Evolutionary conservation across 2,888 invertebrate species (phyloP).

Genomic region (Stenoptilia bipunctidactyla): DNA sequence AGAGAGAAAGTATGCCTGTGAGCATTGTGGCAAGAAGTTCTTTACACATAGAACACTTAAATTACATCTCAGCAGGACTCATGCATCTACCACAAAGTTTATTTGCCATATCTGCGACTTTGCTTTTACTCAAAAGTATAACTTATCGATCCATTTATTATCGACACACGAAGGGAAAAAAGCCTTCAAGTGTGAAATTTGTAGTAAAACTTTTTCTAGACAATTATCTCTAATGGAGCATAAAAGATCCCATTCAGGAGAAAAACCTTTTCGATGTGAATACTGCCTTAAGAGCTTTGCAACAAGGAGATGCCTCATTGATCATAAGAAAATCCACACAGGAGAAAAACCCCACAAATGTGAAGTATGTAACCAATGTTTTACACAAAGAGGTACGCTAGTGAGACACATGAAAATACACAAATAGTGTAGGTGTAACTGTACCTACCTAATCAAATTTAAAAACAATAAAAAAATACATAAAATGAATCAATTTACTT

Average conservation of each 20-base stretch:
- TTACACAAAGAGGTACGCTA: conserved; percentile 51
- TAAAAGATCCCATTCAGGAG: conserved; percentile 54
- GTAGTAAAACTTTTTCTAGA: conserved; percentile 41
- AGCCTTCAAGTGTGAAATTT: conserved; percentile 46
- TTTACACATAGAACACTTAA: conserved; percentile 38
- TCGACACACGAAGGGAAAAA: conserved; percentile 48
- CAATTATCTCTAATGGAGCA: conserved; percentile 42
- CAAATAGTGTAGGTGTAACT: too few relatives aligned
- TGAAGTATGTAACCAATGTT: conserved; percentile 43
- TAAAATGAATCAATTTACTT: not conserved
- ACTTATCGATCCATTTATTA: conserved; percentile 45
- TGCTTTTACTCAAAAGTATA: conserved; percentile 52
- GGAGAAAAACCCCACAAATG: conserved; percentile 57
- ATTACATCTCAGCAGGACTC: conserved; percentile 38
- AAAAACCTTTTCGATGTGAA: conserved; percentile 41
- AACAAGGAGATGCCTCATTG: conserved; percentile 41
- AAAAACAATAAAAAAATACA: not conserved
- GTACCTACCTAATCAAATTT: too few relatives aligned
- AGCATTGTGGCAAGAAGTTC: conserved; percentile 57
- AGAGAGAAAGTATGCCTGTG: conserved; percentile 41
- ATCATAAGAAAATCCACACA: conserved; percentile 52
- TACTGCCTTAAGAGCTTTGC: conserved; percentile 48
- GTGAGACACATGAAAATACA: conserved; percentile 60
- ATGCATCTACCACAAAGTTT: conserved; percentile 36
- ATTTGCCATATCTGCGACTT: conserved; percentile 50